phyloP scores from a whole-genome alignment of 1,140 invertebrate genomes.

The Pantala flavescens region DNA sequence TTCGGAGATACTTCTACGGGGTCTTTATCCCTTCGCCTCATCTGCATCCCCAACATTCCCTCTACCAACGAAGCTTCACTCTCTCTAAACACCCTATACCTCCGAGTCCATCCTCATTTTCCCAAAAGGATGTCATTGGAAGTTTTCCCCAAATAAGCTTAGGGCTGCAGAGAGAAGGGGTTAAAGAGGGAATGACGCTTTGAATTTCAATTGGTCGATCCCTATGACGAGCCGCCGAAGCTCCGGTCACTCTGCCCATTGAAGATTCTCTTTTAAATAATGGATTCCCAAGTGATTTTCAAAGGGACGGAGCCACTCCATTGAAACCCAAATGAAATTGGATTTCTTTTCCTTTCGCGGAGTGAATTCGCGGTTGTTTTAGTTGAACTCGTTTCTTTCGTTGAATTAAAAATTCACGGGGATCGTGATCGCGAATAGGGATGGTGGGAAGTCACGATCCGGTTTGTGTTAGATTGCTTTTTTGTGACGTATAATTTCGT shows the following conservation, averaged over 20 bases:
- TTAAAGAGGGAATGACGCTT: not conserved
- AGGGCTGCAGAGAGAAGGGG: not conserved
- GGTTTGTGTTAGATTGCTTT: too few relatives aligned
- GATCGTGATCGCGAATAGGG: too few relatives aligned
- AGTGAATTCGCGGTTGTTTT: too few relatives aligned
- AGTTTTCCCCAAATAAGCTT: slow-evolving; percentile 1
- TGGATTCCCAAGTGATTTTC: slow-evolving; percentile 9
- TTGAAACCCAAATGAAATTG: not conserved
- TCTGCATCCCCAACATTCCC: not conserved
- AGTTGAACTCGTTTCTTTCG: too few relatives aligned
- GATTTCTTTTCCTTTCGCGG: not conserved
- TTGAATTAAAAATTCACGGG: too few relatives aligned
- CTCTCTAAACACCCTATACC: not conserved
- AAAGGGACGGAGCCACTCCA: not conserved
- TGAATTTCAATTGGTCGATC: slow-evolving; percentile 5
- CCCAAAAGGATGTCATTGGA: not conserved
- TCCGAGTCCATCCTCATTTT: not conserved
- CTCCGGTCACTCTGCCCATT: not conserved
- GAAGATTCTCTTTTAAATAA: not conserved
- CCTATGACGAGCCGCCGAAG: slow-evolving; percentile 1
- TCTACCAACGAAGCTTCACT: not conserved
- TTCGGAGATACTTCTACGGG: too few relatives aligned
- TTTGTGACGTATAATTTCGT: too few relatives aligned
- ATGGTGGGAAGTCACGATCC: too few relatives aligned
- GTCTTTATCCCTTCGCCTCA: too few relatives aligned